Evolutionary conservation across 2,888 invertebrate genomes (phyloP).

Genomic region (Byasa hedistus): DNA sequence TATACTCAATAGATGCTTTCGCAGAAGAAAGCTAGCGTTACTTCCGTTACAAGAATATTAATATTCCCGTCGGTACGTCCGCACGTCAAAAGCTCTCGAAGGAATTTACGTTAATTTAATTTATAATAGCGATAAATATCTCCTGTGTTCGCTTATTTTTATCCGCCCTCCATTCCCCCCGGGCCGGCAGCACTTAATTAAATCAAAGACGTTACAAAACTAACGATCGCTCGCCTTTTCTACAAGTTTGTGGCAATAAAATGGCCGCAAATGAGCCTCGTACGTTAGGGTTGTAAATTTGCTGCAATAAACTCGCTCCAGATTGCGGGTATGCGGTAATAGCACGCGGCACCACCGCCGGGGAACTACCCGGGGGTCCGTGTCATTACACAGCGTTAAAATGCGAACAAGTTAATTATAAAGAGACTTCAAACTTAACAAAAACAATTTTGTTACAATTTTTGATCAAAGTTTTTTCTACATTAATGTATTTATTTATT

Average conservation of each 20-base stretch:
- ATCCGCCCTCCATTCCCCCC: slow-evolving; percentile 27
- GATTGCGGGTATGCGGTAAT: neutral
- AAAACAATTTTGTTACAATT: no score
- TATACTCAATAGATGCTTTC: no score
- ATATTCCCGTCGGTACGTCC: no score
- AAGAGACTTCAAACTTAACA: no score
- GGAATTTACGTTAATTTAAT: slow-evolving; percentile 15
- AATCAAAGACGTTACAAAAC: slow-evolving; percentile 31
- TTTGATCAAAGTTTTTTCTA: no score
- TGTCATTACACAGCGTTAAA: no score
- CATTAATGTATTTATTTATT: no score
- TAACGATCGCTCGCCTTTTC: slow-evolving; percentile 17
- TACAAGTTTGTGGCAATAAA: slow-evolving; percentile 23
- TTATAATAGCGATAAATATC: slow-evolving; percentile 32
- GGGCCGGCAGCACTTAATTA: slow-evolving; percentile 32
- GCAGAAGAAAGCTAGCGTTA: no score
- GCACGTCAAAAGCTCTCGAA: slow-evolving; percentile 3
- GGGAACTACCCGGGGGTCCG: neutral
- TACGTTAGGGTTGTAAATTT: slow-evolving; percentile 14
- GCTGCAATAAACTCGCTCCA: slow-evolving; percentile 17
- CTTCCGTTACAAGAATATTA: no score
- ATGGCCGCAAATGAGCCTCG: slow-evolving; percentile 19
- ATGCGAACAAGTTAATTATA: no score
- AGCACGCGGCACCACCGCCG: neutral
- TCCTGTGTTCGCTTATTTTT: slow-evolving; percentile 32